A percentile compares a stretch with the other conserved stretches of the same genome.
These are phyloP conservation scores for Apogon talboti DNA, from an alignment of 2,797 vertebrate genomes.

Conservation along the genomic window DNA sequence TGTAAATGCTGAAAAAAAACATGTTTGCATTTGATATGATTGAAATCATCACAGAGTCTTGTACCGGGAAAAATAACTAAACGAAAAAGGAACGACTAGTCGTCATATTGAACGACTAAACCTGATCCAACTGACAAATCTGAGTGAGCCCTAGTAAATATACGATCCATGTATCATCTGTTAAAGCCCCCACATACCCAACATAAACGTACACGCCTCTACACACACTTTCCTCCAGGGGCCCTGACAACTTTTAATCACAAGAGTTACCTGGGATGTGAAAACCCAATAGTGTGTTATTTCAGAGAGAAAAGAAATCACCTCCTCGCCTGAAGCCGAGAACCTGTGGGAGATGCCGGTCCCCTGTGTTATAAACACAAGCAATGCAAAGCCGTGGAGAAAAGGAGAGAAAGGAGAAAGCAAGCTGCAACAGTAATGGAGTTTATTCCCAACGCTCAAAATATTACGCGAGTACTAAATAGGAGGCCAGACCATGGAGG, in stretches of 20 bases:
- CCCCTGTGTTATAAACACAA: slow-evolving; percentile 74
- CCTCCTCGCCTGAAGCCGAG: slow-evolving; percentile 49
- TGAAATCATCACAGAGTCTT: too few relatives aligned
- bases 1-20: too few relatives aligned
- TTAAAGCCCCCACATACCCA: slow-evolving; percentile 2
- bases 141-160: neutral
- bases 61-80: too few relatives aligned
- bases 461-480: slow-evolving; percentile 73
- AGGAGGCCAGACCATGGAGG: slow-evolving; percentile 49
- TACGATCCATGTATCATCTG: neutral
- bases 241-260: slow-evolving; percentile 65
- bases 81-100: too few relatives aligned
- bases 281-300: slow-evolving; percentile 46
- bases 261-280: slow-evolving; percentile 47
- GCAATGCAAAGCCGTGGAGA: slow-evolving; percentile 60
- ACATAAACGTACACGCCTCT: neutral
- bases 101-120: too few relatives aligned
- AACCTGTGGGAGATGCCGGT: slow-evolving; percentile 67
- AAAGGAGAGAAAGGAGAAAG: slow-evolving; percentile 53
- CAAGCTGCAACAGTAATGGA: slow-evolving; percentile 74
- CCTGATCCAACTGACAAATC: too few relatives aligned
- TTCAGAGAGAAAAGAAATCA: slow-evolving; percentile 62
- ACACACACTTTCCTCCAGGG: slow-evolving; percentile 26
- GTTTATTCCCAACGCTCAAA: slow-evolving; percentile 74
- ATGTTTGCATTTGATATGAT: too few relatives aligned